Conservation (phyloP, 2,113 vertebrate genomes). For the Pungitius pungitius region DNA sequence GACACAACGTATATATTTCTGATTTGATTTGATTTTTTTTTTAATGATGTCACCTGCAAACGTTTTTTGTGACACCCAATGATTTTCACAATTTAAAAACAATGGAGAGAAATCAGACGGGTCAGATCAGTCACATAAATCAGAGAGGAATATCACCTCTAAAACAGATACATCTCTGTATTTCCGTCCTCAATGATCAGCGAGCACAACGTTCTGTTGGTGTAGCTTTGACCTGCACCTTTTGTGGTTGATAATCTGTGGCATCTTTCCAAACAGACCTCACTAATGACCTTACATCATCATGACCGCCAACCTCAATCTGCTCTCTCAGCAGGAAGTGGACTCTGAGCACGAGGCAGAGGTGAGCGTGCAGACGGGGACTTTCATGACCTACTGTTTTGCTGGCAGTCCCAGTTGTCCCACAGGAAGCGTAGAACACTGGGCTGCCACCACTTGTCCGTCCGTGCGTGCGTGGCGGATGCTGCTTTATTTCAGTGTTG, state of each 20-base stretch:
- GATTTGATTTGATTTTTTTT: background rate
- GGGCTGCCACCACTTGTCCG: background rate
- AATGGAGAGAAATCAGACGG: too few relatives aligned
- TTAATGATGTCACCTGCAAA: background rate
- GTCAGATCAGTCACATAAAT: background rate
- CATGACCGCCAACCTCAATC: slow-evolving; percentile 89
- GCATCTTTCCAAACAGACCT: slow-evolving; percentile 85
- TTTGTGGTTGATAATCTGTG: slow-evolving; percentile 79
- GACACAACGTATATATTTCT: background rate
- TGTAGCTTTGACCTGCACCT: background rate
- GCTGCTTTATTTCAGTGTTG: background rate
- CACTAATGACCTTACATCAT: slow-evolving; percentile 90
- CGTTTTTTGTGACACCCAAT: background rate
- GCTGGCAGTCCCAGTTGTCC: background rate
- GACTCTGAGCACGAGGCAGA: slow-evolving; percentile 89
- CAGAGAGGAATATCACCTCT: background rate
- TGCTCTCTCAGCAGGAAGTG: slow-evolving; percentile 91
- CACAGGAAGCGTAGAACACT: slow-evolving; percentile 25
- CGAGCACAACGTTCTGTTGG: background rate
- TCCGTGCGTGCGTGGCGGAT: background rate
- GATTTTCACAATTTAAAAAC: background rate
- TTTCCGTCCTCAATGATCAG: background rate
- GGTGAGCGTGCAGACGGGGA: slow-evolving; percentile 80
- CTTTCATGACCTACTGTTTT: background rate
- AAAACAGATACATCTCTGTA: background rate